Conservation (phyloP, 2,113 vertebrate species). For the Buteo buteo region DNA sequence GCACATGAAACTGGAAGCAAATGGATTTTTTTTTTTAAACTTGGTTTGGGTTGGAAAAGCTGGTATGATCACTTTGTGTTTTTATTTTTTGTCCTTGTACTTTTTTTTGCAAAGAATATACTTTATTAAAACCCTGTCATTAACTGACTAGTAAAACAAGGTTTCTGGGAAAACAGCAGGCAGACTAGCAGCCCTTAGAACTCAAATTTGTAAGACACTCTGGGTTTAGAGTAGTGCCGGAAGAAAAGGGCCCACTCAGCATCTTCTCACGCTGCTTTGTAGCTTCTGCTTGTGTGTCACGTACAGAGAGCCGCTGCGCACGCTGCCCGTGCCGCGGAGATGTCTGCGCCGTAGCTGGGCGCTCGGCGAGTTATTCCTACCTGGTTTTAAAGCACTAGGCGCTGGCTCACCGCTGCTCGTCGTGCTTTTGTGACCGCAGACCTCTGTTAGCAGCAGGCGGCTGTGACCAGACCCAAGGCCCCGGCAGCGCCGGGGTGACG, state of each 20-base stretch:
- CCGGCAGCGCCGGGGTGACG: accelerated
- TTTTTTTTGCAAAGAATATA: background rate
- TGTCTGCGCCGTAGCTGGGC: accelerated
- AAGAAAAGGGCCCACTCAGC: background rate
- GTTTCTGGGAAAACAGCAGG: background rate
- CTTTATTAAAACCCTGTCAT: background rate
- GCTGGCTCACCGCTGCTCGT: accelerated
- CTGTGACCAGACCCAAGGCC: background rate
- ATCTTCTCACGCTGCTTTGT: background rate
- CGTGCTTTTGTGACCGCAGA: background rate
- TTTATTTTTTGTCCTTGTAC: background rate
- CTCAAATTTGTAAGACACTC: background rate
- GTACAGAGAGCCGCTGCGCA: accelerated
- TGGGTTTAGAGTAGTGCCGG: background rate
- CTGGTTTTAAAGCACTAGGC: background rate
- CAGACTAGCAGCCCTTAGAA: background rate
- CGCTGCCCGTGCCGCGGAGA: background rate
- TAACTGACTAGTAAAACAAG: background rate
- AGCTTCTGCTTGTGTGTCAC: background rate
- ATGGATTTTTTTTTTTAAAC: background rate
- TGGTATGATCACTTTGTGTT: background rate
- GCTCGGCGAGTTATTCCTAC: accelerated
- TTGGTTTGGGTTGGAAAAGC: background rate
- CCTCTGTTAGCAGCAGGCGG: background rate
- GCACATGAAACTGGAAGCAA: background rate